Evolutionary conservation across 2,888 invertebrate genomes (phyloP).

Genomic region (Nomada goodeniana): DNA sequence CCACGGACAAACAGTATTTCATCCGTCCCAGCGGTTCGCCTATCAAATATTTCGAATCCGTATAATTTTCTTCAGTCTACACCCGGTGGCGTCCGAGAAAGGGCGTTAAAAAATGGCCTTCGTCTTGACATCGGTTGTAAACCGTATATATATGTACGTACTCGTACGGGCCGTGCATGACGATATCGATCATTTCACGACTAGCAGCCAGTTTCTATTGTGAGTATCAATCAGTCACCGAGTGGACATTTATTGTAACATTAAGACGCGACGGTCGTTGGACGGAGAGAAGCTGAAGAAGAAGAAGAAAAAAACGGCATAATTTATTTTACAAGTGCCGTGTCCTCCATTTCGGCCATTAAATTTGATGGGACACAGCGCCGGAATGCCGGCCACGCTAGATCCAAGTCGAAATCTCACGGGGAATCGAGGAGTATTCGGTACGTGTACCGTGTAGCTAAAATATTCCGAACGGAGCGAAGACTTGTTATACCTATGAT

Average conservation of each 20-base stretch:
- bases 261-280: conserved; percentile 50
- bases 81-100: not conserved
- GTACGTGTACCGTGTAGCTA: conserved; percentile 8
- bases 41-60: conserved; percentile 34
- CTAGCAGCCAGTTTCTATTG: conserved; percentile 54
- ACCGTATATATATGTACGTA: conserved; percentile 51
- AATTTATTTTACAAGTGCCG: conserved; percentile 70
- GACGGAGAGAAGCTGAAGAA: not conserved
- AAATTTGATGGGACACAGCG: conserved; percentile 67
- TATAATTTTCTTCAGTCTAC: conserved; percentile 37
- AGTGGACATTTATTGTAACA: conserved; percentile 68
- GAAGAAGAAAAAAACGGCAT: conserved; percentile 23
- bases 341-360: conserved; percentile 66
- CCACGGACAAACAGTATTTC: conserved; percentile 11
- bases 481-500: conserved; percentile 14
- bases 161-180: conserved; percentile 50
- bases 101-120: conserved; percentile 53
- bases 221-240: conserved; percentile 70
- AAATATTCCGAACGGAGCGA: conserved; percentile 8
- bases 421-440: conserved; percentile 2
- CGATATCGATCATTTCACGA: conserved; percentile 69
- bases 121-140: conserved; percentile 45
- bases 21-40: not conserved
- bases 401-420: conserved; percentile 23
- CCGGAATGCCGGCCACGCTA: conserved; percentile 47